Conservation (phyloP, 2,113 vertebrate species). For the Lepus europaeus region DNA sequence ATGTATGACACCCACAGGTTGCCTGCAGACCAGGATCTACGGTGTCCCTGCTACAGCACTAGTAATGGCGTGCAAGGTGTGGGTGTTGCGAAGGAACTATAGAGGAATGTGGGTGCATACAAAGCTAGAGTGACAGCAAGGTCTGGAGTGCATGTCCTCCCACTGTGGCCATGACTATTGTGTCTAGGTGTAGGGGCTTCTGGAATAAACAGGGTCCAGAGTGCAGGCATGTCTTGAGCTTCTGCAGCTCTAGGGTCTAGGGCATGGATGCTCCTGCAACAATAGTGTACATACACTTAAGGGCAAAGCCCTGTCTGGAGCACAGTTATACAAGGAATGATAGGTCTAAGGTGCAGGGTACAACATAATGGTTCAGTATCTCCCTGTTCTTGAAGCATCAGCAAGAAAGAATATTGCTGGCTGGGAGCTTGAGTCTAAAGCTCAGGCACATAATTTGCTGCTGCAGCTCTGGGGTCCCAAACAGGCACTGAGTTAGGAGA, state of each 20-base stretch:
- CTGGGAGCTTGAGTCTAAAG: neutral
- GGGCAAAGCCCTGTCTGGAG: too few species aligned
- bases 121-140: neutral
- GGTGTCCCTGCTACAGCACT: too few species aligned
- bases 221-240: neutral
- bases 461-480: too few species aligned
- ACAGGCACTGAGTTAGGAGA: too few species aligned
- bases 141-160: neutral
- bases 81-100: too few species aligned
- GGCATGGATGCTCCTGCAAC: neutral
- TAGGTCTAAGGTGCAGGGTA: neutral
- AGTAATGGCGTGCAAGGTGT: too few species aligned
- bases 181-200: neutral
- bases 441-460: neutral
- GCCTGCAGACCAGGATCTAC: too few species aligned
- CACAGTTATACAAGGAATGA: neutral
- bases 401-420: too few species aligned
- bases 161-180: neutral
- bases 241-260: neutral
- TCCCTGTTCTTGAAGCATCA: neutral
- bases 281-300: neutral
- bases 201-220: neutral
- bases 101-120: neutral
- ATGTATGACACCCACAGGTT: too few species aligned
- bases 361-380: neutral